These are phyloP conservation scores for Zosterops lateralis DNA, from an alignment of 2,113 vertebrate genomes.

Conservation along the genomic window DNA sequence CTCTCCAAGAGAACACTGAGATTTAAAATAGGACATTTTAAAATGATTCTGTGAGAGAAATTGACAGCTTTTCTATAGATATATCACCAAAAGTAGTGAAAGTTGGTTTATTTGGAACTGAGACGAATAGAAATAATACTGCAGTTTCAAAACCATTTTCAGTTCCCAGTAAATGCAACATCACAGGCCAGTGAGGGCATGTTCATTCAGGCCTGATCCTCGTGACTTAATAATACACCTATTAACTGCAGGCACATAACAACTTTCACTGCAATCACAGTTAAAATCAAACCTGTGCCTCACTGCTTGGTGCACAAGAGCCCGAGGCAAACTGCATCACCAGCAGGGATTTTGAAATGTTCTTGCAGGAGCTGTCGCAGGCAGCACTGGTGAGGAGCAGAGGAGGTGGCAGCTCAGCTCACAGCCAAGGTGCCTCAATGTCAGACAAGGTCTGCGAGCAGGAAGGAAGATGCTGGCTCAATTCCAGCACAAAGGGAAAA, in stretches of 20 bases:
- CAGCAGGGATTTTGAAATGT: rapidly evolving
- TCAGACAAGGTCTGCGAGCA: neutral
- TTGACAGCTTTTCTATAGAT: neutral
- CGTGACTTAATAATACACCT: neutral
- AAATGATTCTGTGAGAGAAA: neutral
- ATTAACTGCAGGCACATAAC: slow-evolving; percentile 8
- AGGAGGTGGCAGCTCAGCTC: rapidly evolving
- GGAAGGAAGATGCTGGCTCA: neutral
- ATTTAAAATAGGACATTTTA: neutral
- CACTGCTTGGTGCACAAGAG: neutral
- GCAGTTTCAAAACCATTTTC: neutral
- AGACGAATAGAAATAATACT: neutral
- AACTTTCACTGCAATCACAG: neutral
- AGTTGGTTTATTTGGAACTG: neutral
- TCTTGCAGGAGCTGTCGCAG: rapidly evolving
- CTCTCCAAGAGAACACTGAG: neutral
- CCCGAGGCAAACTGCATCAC: neutral
- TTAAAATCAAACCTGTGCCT: slow-evolving; percentile 1
- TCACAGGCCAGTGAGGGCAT: neutral
- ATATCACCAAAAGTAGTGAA: neutral
- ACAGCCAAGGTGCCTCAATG: rapidly evolving
- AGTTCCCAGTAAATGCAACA: neutral
- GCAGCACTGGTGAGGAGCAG: rapidly evolving
- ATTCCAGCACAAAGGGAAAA: neutral
- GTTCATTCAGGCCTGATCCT: neutral